phyloP scores from a whole-genome alignment of 2,797 vertebrate genomes.

The Crossoptilon crossoptilon region DNA sequence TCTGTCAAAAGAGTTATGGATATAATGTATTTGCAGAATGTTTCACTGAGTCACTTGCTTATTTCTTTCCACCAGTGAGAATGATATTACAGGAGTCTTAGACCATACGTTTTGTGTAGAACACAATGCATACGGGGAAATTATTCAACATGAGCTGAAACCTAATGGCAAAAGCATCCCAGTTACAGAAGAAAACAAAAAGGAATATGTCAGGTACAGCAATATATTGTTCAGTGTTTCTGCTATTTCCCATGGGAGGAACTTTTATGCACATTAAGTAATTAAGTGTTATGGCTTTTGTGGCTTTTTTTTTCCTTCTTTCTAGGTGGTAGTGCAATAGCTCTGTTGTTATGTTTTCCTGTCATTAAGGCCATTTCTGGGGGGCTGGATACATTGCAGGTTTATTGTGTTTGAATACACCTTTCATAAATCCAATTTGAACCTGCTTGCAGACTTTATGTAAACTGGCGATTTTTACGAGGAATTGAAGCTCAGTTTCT shows the following conservation, averaged over 20 bases:
- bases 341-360: not conserved
- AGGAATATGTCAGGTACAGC: constrained; percentile 91
- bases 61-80: constrained; percentile 82
- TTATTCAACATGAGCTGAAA: constrained; percentile 98
- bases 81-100: constrained; percentile 97
- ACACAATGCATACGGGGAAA: constrained; percentile 96
- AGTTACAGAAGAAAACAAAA: constrained; percentile 93
- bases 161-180: constrained; percentile 95
- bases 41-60: not conserved
- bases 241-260: fast-evolving
- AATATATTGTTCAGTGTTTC: not conserved
- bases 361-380: not conserved
- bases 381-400: not conserved
- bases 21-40: not conserved
- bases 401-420: constrained; percentile 13
- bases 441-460: constrained; percentile 87
- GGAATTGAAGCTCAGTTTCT: constrained; percentile 98
- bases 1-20: not conserved
- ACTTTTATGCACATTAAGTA: not conserved
- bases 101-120: constrained; percentile 99
- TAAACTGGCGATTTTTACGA: constrained; percentile 96
- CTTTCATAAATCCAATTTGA: constrained; percentile 28
- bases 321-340: not conserved
- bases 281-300: not conserved
- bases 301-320: not conserved